Percentiles rank a stretch among this genome's conserved stretches.
phyloP scores from a whole-genome alignment of 2,797 vertebrate genomes.

The Balearica regulorum region DNA sequence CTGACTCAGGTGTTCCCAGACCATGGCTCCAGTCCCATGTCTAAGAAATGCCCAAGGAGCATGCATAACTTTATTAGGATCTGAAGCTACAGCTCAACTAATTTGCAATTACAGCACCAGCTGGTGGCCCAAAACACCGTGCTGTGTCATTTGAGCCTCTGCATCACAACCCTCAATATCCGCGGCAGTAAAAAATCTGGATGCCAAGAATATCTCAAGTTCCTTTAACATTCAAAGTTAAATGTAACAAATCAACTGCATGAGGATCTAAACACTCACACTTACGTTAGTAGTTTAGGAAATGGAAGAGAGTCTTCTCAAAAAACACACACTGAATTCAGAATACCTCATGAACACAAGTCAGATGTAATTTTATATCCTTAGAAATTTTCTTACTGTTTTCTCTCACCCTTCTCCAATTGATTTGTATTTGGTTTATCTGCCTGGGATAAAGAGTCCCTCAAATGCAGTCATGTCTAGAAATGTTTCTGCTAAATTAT shows the following conservation, averaged over 20 bases:
- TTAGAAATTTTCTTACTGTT: not conserved
- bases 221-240: not conserved
- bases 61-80: not conserved
- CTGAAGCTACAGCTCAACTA: not conserved
- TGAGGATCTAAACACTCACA: not conserved
- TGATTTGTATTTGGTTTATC: not conserved
- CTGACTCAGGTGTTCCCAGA: not conserved
- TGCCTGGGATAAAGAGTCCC: not conserved
- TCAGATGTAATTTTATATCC: not conserved
- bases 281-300: not conserved
- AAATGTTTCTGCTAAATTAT: not conserved
- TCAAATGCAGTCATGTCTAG: not conserved
- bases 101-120: constrained; percentile 40
- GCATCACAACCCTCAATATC: not conserved
- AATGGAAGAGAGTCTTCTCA: not conserved
- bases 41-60: not conserved
- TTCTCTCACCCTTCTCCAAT: not conserved
- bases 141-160: not conserved
- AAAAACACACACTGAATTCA: not conserved
- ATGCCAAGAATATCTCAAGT: not conserved
- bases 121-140: not conserved
- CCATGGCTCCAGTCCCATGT: not conserved
- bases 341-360: not conserved
- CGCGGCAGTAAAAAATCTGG: not conserved
- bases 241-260: not conserved